phyloP scores from a whole-genome alignment of 2,797 vertebrate genomes.

The Amblyraja radiata region DNA sequence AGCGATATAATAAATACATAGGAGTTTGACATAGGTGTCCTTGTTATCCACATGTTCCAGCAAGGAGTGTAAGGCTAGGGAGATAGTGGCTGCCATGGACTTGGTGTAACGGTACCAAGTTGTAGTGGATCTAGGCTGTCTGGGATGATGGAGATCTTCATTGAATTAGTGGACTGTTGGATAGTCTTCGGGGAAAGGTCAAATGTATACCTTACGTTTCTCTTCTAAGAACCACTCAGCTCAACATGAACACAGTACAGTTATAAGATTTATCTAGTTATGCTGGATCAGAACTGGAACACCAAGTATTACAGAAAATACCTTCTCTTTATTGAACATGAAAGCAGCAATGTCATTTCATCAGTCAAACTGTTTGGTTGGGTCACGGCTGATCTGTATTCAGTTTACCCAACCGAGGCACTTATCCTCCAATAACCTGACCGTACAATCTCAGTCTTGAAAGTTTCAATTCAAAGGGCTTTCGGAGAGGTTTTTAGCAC shows the following conservation, averaged over 20 bases:
- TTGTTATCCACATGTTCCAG: too few species aligned
- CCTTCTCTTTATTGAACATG: neutral
- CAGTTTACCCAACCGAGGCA: neutral
- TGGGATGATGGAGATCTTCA: neutral
- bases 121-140: too few species aligned
- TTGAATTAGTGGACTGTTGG: neutral
- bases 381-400: neutral
- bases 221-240: neutral
- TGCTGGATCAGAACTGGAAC: neutral
- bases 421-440: neutral
- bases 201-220: neutral
- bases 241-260: neutral
- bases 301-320: neutral
- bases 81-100: too few species aligned
- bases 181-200: neutral
- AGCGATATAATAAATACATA: too few species aligned
- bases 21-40: too few species aligned
- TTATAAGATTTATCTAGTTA: neutral
- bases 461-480: neutral
- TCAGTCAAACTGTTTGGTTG: neutral
- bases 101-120: too few species aligned
- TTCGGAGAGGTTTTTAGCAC: neutral
- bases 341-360: neutral
- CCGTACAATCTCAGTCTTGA: neutral
- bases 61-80: too few species aligned